A percentile compares a stretch with the other conserved stretches of the same genome.
Evolutionary conservation across 2,797 vertebrate species (phyloP).

Genomic region (Pitangus sulphuratus): DNA sequence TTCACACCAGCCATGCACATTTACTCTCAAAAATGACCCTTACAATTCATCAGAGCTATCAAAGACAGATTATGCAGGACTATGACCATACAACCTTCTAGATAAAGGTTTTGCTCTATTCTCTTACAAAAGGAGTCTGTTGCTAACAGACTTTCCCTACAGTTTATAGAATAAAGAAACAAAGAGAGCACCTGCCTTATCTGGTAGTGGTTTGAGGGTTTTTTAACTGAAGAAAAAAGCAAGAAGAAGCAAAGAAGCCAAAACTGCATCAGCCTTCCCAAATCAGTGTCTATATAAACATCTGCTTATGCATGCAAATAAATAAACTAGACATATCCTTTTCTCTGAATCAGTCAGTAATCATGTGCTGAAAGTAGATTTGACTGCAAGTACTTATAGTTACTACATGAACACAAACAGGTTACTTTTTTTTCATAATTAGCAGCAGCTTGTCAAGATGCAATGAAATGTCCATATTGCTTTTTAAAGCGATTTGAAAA

Average conservation of each 20-base stretch:
- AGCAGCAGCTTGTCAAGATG: constrained; percentile 63
- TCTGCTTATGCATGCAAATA: not conserved
- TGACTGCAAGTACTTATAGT: not conserved
- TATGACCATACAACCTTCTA: not conserved
- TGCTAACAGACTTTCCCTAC: not conserved
- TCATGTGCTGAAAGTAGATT: not conserved
- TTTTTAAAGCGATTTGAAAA: constrained; percentile 73
- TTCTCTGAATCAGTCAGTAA: not conserved
- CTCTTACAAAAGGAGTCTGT: not conserved
- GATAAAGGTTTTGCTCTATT: not conserved
- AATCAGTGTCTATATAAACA: not conserved
- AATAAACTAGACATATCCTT: not conserved
- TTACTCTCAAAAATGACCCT: not conserved
- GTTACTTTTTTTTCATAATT: constrained; percentile 61
- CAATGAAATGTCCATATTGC: constrained; percentile 51
- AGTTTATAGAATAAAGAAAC: not conserved
- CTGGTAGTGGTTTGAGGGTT: not conserved
- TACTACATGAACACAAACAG: constrained; percentile 5
- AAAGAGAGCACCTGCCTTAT: not conserved
- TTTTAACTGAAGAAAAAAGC: not conserved
- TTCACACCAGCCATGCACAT: not conserved
- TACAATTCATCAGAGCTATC: not conserved
- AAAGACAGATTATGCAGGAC: not conserved
- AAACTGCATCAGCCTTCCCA: not conserved
- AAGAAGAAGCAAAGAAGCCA: not conserved